phyloP scores from a whole-genome alignment of 2,797 vertebrate species.

The Petrocephalus sullivani region DNA sequence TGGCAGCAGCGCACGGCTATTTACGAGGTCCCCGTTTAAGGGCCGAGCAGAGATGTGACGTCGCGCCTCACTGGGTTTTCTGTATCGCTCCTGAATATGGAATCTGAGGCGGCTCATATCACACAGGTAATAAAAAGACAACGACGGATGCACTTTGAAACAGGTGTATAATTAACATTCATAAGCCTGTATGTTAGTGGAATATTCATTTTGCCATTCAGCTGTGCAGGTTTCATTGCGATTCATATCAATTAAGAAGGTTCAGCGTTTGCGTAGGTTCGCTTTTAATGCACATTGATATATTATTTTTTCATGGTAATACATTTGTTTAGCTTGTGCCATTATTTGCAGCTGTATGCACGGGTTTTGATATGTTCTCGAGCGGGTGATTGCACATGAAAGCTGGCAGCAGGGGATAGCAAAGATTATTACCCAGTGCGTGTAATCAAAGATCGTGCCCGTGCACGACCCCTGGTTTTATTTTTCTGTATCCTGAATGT shows the following conservation, averaged over 20 bases:
- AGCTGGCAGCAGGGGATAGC: neutral
- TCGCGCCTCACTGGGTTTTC: neutral
- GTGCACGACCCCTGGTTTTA: neutral
- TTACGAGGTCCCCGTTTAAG: neutral
- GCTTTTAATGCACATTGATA: neutral
- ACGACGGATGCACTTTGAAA: neutral
- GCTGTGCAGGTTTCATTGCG: neutral
- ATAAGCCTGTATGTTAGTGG: neutral
- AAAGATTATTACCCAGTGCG: neutral
- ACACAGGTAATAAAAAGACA: slow-evolving; percentile 1
- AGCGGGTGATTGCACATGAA: neutral
- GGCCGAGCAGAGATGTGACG: neutral
- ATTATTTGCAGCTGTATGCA: neutral
- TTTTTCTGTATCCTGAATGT: neutral
- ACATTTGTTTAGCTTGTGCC: neutral
- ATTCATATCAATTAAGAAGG: neutral
- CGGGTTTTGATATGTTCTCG: neutral
- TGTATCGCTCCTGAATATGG: neutral
- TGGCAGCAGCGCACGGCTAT: too few relatives aligned
- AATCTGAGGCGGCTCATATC: neutral
- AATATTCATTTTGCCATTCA: neutral
- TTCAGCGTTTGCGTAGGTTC: neutral
- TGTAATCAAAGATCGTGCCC: neutral
- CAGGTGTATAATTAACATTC: slow-evolving; percentile 1
- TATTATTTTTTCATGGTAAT: neutral